Conservation (phyloP, 1,140 invertebrate genomes). For the Drosophila setifemur region DNA sequence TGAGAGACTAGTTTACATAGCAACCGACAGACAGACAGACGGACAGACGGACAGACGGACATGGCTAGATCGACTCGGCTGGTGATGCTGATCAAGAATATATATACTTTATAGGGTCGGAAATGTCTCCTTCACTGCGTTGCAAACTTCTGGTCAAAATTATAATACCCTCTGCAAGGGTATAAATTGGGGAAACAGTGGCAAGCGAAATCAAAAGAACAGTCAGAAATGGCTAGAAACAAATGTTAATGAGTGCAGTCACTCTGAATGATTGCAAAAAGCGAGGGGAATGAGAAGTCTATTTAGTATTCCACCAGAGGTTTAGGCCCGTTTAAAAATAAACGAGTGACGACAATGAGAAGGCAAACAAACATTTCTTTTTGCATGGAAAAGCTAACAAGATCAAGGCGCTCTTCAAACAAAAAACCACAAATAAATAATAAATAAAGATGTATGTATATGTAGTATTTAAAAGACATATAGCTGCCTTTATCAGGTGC, state of each 20-base stretch:
- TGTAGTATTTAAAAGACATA: neutral
- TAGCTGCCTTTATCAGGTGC: slow-evolving; percentile 54
- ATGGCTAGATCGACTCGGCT: too few relatives aligned
- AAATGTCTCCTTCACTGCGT: too few relatives aligned
- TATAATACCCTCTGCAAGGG: too few relatives aligned
- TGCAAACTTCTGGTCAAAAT: too few relatives aligned
- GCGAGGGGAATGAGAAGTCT: neutral
- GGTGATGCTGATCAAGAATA: too few relatives aligned
- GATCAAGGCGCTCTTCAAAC: slow-evolving; percentile 31
- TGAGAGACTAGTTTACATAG: too few relatives aligned
- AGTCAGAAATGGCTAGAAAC: slow-evolving; percentile 26
- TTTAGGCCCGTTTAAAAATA: slow-evolving; percentile 16
- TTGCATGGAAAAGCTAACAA: slow-evolving; percentile 11
- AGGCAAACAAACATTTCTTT: slow-evolving; percentile 7
- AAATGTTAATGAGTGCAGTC: slow-evolving; percentile 72
- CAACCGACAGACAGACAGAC: neutral
- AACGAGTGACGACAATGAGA: slow-evolving; percentile 39
- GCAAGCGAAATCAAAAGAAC: slow-evolving; percentile 24
- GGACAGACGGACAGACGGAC: too few relatives aligned
- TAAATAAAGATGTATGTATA: neutral
- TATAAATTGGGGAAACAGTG: too few relatives aligned
- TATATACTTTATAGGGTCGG: too few relatives aligned
- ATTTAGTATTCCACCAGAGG: neutral
- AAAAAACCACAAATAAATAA: slow-evolving; percentile 24
- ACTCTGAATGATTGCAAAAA: slow-evolving; percentile 52